Base-by-base conservation (phyloP, 2,797 vertebrate species). In the Arrhamphus sclerolepis region DNA sequence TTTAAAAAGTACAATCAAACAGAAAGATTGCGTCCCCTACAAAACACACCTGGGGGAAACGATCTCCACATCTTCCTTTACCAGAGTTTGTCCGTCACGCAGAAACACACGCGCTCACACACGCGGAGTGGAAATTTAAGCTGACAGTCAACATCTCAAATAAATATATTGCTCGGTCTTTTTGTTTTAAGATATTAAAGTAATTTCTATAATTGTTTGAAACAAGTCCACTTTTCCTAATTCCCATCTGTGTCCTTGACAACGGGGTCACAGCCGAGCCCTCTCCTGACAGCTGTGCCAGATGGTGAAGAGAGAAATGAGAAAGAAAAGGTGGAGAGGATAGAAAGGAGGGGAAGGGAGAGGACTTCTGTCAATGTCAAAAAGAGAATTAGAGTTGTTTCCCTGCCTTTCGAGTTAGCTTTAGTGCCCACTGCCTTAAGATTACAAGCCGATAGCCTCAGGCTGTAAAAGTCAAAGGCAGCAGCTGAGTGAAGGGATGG, bases 191-290 rank as follows among this genome's bases (percentile, higher is more conserved):
- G 94, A 95, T 94, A 93, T 94, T 93, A 89, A 91, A 90, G 91
- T 94, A 91, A 96, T 97, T 95, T 95, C 90, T 93, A 90, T 95
- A 96, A 97, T 97, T 96, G 89, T 92, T 96, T 89, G 89, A 94
- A 94, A 91, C 87, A 94, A 92, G 89, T 90, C 91, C 92, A 93
- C 93, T 92, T 93, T 91, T 92, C 90, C 88, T 94, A 95, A 95
- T 95, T 95, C 92, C 92, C 94, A 93, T 91, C 91, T 91, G 91
- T 90, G 92, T 90, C 92, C 91, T 92, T 91, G 89, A 91, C 89
- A 91, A 91, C 87, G 78, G 79, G 81, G 89, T 94, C 92, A 91
- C 64, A 56, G 81, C 41, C 31, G 85, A 85, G 89, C 89, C 77
- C 82, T 85, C 70, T 55, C 78, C 85, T 66, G 82, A 91, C 91